Base-by-base conservation (phyloP, 2,888 invertebrate species). In the Acronicta aceris region DNA sequence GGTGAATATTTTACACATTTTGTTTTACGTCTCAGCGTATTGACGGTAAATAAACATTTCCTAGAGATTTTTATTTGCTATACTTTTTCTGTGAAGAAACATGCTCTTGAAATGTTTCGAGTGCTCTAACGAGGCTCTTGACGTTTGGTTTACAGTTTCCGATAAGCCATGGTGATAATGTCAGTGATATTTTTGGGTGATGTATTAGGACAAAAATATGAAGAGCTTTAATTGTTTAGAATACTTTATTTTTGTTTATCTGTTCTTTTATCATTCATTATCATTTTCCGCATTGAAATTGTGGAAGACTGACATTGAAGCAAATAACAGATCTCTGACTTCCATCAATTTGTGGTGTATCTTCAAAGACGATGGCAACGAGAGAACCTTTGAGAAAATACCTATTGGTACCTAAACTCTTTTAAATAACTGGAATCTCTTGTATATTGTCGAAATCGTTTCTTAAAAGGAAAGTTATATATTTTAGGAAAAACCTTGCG, bases 1-100 rank as follows among this genome's bases (percentile, higher is more conserved):
- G 85, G 87, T 84, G 86, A 87, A 87, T 87, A 78, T 78, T 78
- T 78, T 72, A 78, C 78, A 74, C 78, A 78, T 81, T 81, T 79
- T 80, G 74, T 82, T 83, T 81, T 80, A 84, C 78, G 78, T 72
- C 73, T 72, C 70, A 61, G 71, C 69, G 73, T 74, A 78, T 74
- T 67, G 68, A 68, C 61, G 59, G 71, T 70, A 71, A 72, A 76
- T 72, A 77, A 76, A 72, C 63, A 76, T 76, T 70, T 71, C 71
- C 74, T 72, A 48, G 61, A 70, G 72, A 70, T 74, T 74, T 76
- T 76, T 76, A 74, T 79, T 73, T 71, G 65, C 61, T 59, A 57
- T 66, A 40, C 68, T 72, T 81, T 70, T 71, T 71, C 60, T 59
- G 72, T 72, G 73, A 66, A 65, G 73, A 81, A 59, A 73, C 61